These are phyloP conservation scores for Hydropotes inermis DNA, from an alignment of 2,113 vertebrate species.

Conservation along the genomic window DNA sequence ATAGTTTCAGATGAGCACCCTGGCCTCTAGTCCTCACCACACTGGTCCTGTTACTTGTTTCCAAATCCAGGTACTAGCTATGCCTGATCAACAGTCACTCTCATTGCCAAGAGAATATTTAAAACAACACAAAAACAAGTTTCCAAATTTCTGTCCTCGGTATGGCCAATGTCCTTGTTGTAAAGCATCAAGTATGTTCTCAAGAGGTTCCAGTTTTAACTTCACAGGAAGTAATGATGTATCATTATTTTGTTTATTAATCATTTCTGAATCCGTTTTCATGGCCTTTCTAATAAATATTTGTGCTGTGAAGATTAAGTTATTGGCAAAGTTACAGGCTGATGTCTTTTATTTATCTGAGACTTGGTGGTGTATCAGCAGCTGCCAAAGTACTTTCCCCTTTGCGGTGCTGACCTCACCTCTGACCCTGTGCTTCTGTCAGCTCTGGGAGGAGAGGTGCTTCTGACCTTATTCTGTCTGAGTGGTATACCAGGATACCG, in stretches of 20 bases:
- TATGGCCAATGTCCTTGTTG: background rate
- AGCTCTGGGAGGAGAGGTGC: background rate
- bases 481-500: background rate
- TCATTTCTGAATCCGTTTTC: slow-evolving; percentile 59
- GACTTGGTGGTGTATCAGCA: background rate
- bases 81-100: background rate
- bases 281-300: slow-evolving; percentile 47
- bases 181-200: slow-evolving; percentile 4
- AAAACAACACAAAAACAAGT: background rate
- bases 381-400: slow-evolving; percentile 10
- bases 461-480: background rate
- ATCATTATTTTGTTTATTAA: slow-evolving; percentile 58
- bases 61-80: background rate
- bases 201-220: slow-evolving; percentile 2
- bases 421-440: background rate
- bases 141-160: slow-evolving; percentile 17
- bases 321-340: slow-evolving; percentile 1
- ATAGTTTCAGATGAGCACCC: background rate
- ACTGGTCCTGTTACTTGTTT: background rate
- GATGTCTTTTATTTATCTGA: slow-evolving; percentile 46
- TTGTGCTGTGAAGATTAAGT: slow-evolving; percentile 60
- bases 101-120: background rate
- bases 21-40: background rate
- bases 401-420: background rate
- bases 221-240: slow-evolving; percentile 30